These are phyloP conservation scores for Toxotes lorentzi DNA, from an alignment of 2,797 vertebrate species.

Conservation along the genomic window DNA sequence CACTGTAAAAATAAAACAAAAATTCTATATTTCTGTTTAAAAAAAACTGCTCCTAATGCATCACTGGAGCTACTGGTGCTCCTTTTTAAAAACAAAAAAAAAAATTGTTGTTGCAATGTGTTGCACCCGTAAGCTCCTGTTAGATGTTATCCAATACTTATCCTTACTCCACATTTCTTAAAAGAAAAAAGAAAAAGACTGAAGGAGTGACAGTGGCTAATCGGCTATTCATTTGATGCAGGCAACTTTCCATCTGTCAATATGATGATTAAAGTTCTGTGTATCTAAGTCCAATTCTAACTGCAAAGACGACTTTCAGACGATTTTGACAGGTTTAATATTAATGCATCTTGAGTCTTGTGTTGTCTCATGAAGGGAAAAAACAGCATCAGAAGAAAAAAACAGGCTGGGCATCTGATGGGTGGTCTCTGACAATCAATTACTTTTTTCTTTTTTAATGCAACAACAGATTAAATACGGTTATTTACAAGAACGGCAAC, in stretches of 20 bases:
- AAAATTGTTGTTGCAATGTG: not conserved
- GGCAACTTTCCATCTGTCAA: slow-evolving; percentile 2
- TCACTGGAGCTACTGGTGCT: not conserved
- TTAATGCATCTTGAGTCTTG: not conserved
- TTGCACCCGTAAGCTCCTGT: not conserved
- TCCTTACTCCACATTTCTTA: not conserved
- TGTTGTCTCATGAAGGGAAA: not conserved
- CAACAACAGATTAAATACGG: too few relatives aligned
- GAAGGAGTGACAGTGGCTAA: not conserved
- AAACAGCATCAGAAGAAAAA: not conserved
- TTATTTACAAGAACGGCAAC: too few relatives aligned
- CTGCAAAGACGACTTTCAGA: not conserved
- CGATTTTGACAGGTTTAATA: slow-evolving; percentile 3
- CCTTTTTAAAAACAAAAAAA: too few relatives aligned
- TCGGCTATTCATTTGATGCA: not conserved
- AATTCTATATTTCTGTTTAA: not conserved
- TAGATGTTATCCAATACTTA: not conserved
- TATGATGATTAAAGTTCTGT: not conserved
- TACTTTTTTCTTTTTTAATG: too few relatives aligned
- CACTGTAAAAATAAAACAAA: not conserved
- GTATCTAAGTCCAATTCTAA: not conserved
- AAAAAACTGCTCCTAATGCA: not conserved
- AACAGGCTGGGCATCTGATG: too few relatives aligned
- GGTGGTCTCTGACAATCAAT: too few relatives aligned
- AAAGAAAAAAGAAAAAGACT: not conserved